Conservation (phyloP, 2,113 vertebrate genomes). For the Thalassoma bifasciatum region DNA sequence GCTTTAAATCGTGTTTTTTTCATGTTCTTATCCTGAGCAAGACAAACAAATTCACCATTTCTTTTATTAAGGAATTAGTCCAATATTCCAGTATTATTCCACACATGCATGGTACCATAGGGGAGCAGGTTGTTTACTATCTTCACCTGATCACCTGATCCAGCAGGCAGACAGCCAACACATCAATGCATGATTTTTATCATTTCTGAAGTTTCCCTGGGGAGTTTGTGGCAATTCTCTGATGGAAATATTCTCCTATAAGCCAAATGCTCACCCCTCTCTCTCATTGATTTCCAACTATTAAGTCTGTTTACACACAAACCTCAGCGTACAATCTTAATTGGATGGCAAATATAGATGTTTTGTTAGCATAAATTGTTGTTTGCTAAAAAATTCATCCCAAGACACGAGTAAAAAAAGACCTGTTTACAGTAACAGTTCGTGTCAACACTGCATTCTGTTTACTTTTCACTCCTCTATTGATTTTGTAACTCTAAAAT, state of each 20-base stretch:
- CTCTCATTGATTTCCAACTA: slow-evolving; percentile 26
- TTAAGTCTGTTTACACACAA: slow-evolving; percentile 9
- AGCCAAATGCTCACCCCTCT: slow-evolving; percentile 24
- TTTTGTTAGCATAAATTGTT: background rate
- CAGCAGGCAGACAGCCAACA: slow-evolving; percentile 31
- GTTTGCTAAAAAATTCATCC: too few relatives aligned
- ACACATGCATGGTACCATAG: background rate
- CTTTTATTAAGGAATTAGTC: background rate
- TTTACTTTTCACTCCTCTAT: background rate
- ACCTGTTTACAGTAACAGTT: background rate
- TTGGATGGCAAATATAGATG: background rate
- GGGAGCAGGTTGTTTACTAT: slow-evolving; percentile 40
- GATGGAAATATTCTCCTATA: slow-evolving; percentile 29
- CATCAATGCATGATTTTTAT: slow-evolving; percentile 4
- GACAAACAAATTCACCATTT: background rate
- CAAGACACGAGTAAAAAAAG: background rate
- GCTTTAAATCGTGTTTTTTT: background rate
- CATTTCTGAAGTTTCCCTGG: slow-evolving; percentile 13
- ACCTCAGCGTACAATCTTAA: slow-evolving; percentile 4
- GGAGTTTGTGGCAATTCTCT: slow-evolving; percentile 35
- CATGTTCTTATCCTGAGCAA: background rate
- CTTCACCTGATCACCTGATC: slow-evolving; percentile 59
- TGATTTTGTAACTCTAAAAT: background rate
- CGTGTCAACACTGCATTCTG: background rate
- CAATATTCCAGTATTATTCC: background rate